These are phyloP conservation scores for Xerus rutilus DNA, from an alignment of 2,797 vertebrate species.

Conservation along the genomic window DNA sequence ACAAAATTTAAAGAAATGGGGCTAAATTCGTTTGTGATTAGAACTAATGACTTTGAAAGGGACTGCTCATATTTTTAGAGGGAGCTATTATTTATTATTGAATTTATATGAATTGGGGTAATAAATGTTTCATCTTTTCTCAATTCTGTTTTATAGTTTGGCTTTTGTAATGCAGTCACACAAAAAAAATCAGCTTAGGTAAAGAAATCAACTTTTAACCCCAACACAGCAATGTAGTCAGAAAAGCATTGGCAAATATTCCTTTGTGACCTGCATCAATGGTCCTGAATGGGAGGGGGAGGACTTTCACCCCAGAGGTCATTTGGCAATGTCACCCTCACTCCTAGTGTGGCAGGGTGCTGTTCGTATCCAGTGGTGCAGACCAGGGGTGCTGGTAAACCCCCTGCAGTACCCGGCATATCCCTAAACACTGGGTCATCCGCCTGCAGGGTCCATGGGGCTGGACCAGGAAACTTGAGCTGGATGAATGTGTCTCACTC, in stretches of 20 bases:
- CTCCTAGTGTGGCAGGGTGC: accelerated
- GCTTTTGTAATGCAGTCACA: constrained; percentile 21
- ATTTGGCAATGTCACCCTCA: neutral
- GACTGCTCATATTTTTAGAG: constrained; percentile 82
- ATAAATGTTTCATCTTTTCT: constrained; percentile 83
- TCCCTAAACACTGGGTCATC: neutral
- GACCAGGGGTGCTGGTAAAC: neutral
- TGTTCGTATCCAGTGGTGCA: neutral
- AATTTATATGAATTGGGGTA: constrained; percentile 83
- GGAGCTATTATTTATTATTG: constrained; percentile 87
- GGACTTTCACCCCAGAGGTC: neutral
- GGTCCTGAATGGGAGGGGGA: neutral
- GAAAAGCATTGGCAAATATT: constrained; percentile 12
- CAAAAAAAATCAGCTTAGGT: neutral
- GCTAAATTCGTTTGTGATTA: constrained; percentile 87
- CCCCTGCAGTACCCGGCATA: neutral
- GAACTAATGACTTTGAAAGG: constrained; percentile 88
- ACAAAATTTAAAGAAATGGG: constrained; percentile 85
- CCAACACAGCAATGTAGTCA: neutral
- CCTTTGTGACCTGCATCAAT: neutral
- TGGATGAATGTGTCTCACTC: neutral
- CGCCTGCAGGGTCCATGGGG: neutral
- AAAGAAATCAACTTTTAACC: constrained; percentile 13
- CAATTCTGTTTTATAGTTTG: constrained; percentile 82
- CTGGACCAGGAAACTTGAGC: neutral